Percentiles rank a stretch among this genome's conserved stretches.
Evolutionary conservation across 2,888 invertebrate species (phyloP).

Genomic region (Eupithecia vulgata): DNA sequence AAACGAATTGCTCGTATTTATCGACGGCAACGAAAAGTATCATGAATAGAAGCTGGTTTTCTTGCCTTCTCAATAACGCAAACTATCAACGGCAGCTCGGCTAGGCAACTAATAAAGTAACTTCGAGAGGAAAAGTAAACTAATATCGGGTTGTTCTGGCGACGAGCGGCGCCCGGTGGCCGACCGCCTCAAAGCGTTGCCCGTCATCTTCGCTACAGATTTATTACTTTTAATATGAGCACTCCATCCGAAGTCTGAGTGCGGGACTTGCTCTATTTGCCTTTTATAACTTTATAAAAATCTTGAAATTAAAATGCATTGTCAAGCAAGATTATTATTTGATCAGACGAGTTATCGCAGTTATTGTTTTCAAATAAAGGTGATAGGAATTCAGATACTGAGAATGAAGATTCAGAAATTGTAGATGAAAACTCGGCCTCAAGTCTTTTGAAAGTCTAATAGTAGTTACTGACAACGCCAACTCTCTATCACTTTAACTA

Average conservation of each 20-base stretch:
- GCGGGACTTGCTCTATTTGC: slow-evolving; percentile 56
- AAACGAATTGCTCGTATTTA: slow-evolving; percentile 8
- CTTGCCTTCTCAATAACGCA: slow-evolving; percentile 76
- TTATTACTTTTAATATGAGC: slow-evolving; percentile 80
- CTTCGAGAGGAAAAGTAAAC: slow-evolving; percentile 84
- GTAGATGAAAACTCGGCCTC: background rate
- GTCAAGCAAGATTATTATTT: background rate
- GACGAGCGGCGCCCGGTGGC: slow-evolving; percentile 52
- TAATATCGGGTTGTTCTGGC: slow-evolving; percentile 80
- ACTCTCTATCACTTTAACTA: background rate
- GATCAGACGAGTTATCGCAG: background rate
- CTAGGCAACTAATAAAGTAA: slow-evolving; percentile 82
- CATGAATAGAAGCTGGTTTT: slow-evolving; percentile 48
- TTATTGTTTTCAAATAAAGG: background rate
- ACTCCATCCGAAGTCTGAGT: slow-evolving; percentile 61
- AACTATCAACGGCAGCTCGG: slow-evolving; percentile 76
- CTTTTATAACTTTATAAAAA: slow-evolving; percentile 43
- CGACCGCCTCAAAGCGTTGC: slow-evolving; percentile 43
- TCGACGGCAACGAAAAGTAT: slow-evolving; percentile 18
- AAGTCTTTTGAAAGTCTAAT: background rate
- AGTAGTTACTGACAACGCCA: background rate
- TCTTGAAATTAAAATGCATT: background rate
- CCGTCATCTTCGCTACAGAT: slow-evolving; percentile 70
- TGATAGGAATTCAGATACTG: background rate
- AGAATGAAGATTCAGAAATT: background rate